These are phyloP conservation scores for Mergus octosetaceus DNA, from an alignment of 2,797 vertebrate genomes.

Conservation along the genomic window DNA sequence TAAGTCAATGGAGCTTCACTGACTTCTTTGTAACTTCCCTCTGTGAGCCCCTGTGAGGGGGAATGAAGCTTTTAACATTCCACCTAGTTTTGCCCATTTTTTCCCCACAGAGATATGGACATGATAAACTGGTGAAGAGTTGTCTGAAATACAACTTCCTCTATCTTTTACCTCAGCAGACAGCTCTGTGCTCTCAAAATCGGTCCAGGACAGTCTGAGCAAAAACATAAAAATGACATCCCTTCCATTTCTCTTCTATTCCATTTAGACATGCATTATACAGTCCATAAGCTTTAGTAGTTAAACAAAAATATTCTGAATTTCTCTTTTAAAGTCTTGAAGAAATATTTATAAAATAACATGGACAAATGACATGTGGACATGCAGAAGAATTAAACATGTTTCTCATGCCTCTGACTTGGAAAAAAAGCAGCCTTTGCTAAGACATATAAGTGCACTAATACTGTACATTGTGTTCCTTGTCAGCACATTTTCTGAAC, in stretches of 20 bases:
- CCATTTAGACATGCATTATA: background rate
- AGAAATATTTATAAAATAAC: background rate
- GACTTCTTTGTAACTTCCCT: background rate
- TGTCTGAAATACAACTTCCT: background rate
- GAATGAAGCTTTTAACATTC: background rate
- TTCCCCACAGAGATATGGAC: background rate
- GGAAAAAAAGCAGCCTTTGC: background rate
- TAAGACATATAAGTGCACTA: background rate
- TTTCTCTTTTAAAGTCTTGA: background rate
- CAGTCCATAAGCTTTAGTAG: background rate
- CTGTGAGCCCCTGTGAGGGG: background rate
- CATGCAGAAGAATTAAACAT: background rate
- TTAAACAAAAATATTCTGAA: background rate
- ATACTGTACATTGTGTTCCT: background rate
- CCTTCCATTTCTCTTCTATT: background rate
- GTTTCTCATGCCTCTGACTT: background rate
- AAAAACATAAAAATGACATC: background rate
- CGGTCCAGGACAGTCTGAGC: background rate
- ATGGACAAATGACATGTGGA: background rate
- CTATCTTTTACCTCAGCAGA: background rate
- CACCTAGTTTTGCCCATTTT: background rate
- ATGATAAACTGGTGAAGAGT: background rate
- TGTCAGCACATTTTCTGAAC: constrained; percentile 20
- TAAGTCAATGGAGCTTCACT: background rate
- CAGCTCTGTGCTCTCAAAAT: background rate